These are phyloP conservation scores for Philopedon plagiatum DNA, from an alignment of 2,888 invertebrate species.

Conservation along the genomic window DNA sequence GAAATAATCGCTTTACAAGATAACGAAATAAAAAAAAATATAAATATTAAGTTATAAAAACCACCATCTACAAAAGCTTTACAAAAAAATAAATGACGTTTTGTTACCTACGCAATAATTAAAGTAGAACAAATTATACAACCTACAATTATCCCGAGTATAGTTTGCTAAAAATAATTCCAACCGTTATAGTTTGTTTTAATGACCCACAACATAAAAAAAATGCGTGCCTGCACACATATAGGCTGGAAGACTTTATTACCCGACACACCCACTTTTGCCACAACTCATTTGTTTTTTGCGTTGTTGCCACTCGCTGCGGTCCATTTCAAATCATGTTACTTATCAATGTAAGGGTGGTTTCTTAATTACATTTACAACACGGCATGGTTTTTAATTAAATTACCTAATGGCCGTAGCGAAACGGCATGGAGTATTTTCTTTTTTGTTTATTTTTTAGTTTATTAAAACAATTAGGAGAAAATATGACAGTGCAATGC, in stretches of 20 bases:
- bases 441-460: conserved; percentile 7
- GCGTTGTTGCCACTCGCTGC: conserved; percentile 41
- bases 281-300: conserved; percentile 63
- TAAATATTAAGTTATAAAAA: neutral
- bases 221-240: conserved; percentile 50
- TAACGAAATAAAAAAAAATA: no score
- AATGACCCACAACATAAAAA: conserved; percentile 39
- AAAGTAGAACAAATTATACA: conserved; percentile 21
- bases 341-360: conserved; percentile 55
- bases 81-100: conserved; percentile 7
- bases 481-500: neutral
- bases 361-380: conserved; percentile 55
- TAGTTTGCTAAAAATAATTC: conserved; percentile 22
- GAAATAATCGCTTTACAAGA: no score
- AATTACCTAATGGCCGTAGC: conserved; percentile 44
- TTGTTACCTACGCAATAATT: conserved; percentile 18
- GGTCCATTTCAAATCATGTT: conserved; percentile 51
- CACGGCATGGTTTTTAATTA: conserved; percentile 49
- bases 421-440: conserved; percentile 11
- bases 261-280: conserved; percentile 61
- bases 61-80: neutral
- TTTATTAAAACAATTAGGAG: conserved; percentile 5
- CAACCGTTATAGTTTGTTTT: conserved; percentile 45
- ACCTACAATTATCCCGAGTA: conserved; percentile 32
- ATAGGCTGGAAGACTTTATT: conserved; percentile 58